Evolutionary conservation across 2,113 vertebrate genomes (phyloP).

Genomic region (Dermatemys mawii): DNA sequence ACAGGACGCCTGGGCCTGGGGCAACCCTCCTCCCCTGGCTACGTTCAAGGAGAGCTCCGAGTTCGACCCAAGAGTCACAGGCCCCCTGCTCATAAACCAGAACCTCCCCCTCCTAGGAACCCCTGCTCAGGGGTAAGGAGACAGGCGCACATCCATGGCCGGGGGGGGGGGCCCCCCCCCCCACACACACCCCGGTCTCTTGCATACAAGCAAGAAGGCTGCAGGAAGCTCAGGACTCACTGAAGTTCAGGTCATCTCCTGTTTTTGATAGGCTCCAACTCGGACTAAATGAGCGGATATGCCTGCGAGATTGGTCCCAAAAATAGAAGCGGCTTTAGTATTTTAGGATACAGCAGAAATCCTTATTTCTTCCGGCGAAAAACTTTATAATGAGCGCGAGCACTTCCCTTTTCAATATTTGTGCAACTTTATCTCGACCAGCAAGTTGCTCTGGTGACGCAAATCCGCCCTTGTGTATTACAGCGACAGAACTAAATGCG

Average conservation of each 20-base stretch:
- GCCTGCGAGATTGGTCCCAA: constrained; percentile 91
- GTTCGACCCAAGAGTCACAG: background rate
- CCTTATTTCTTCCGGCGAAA: constrained; percentile 99
- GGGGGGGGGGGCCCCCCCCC: too few relatives aligned
- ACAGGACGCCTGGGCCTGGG: background rate
- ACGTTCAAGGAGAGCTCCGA: background rate
- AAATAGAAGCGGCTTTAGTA: constrained; percentile 94
- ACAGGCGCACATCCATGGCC: background rate
- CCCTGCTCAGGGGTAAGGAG: background rate
- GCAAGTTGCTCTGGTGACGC: constrained; percentile 97
- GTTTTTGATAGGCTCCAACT: constrained; percentile 93
- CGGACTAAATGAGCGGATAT: constrained; percentile 97
- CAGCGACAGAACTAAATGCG: constrained; percentile 89
- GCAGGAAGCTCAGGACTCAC: constrained; percentile 82
- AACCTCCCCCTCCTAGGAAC: background rate
- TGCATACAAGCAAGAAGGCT: constrained; percentile 46
- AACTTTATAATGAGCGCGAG: constrained; percentile 94
- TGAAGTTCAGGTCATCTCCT: constrained; percentile 90
- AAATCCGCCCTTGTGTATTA: constrained; percentile 96
- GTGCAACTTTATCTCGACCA: constrained; percentile 98
- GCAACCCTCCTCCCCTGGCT: background rate
- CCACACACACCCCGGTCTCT: constrained; percentile 36
- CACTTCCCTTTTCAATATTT: constrained; percentile 99
- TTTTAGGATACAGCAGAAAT: constrained; percentile 99
- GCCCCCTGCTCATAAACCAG: background rate